Conservation (phyloP, 2,797 vertebrate species). For the Lindbergichthys nudifrons region DNA sequence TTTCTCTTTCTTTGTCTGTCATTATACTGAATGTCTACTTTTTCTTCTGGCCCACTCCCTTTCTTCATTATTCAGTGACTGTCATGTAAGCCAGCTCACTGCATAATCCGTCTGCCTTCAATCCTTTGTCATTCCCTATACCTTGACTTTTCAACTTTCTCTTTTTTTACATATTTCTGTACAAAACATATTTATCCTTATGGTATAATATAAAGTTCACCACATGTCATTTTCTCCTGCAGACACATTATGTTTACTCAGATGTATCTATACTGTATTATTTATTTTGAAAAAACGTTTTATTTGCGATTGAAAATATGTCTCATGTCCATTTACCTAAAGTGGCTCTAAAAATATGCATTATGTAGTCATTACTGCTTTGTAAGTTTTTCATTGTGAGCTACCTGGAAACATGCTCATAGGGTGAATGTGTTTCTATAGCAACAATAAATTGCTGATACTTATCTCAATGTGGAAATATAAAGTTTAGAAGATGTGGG, state of each 20-base stretch:
- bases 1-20: conserved; percentile 7
- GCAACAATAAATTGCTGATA: conserved; percentile 32
- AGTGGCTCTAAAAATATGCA: not conserved
- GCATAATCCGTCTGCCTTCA: conserved; percentile 13
- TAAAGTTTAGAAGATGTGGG: conserved; percentile 7
- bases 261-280: not conserved
- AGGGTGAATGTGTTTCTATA: conserved; percentile 37
- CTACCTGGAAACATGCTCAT: conserved; percentile 5
- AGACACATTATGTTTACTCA: not conserved
- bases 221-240: not conserved
- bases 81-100: conserved; percentile 12
- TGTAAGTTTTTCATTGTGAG: conserved; percentile 3
- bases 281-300: not conserved
- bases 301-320: not conserved
- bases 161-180: not conserved
- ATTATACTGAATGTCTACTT: not conserved
- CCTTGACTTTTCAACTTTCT: not conserved
- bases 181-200: not conserved
- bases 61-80: conserved; percentile 33
- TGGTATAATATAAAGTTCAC: not conserved
- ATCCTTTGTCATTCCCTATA: not conserved
- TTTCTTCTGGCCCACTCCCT: conserved; percentile 29
- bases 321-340: not conserved
- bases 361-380: not conserved
- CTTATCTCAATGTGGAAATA: conserved; percentile 4